Evolutionary conservation across 1,140 invertebrate species (phyloP).

Genomic region (Bactericera cockerelli): DNA sequence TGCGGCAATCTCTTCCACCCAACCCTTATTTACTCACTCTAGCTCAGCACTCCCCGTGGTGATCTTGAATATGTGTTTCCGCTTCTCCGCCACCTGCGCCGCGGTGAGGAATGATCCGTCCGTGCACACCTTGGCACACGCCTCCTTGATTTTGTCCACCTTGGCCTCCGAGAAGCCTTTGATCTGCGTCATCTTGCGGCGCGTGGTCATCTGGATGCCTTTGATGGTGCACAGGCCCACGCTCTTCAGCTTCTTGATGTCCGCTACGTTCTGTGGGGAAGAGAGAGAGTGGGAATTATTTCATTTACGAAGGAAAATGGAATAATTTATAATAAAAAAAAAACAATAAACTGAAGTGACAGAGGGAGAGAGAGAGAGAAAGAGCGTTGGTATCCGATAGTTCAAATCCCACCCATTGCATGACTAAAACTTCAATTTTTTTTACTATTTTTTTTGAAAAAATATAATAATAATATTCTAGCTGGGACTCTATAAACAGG

Average conservation of each 20-base stretch:
- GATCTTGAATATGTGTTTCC: constrained; percentile 52
- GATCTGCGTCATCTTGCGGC: constrained; percentile 51
- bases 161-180: constrained; percentile 67
- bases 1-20: too few species aligned
- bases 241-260: constrained; percentile 62
- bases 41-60: constrained; percentile 55
- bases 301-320: too few species aligned
- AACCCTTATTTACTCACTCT: constrained; percentile 38
- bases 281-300: not conserved
- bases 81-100: constrained; percentile 50
- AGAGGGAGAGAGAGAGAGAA: too few species aligned
- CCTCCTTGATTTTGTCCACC: constrained; percentile 72
- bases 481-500: too few species aligned
- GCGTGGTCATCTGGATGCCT: constrained; percentile 65
- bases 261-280: constrained; percentile 28
- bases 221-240: constrained; percentile 65
- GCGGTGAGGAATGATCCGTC: constrained; percentile 57
- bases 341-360: too few species aligned
- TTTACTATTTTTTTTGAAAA: too few species aligned
- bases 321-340: too few species aligned
- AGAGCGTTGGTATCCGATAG: too few species aligned
- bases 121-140: constrained; percentile 39
- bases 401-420: too few species aligned
- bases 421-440: too few species aligned
- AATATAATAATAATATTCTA: too few species aligned